phyloP scores from a whole-genome alignment of 2,888 invertebrate genomes.

The Andrena flavipes region DNA sequence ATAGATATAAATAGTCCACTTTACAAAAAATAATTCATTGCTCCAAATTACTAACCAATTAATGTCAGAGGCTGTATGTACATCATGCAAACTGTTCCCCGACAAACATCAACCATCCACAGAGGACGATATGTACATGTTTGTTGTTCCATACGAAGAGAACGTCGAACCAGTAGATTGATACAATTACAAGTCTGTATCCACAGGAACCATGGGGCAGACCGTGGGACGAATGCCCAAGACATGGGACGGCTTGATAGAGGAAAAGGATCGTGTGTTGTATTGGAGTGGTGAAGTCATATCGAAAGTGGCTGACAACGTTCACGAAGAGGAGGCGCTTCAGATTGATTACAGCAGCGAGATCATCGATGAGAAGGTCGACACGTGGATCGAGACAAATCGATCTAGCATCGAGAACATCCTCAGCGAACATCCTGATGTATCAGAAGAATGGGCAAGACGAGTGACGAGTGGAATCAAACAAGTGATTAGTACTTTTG shows the following conservation, averaged over 20 bases:
- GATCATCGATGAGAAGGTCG: slow-evolving; percentile 70
- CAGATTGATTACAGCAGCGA: slow-evolving; percentile 69
- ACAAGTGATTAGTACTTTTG: slow-evolving; percentile 59
- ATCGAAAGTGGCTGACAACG: slow-evolving; percentile 72
- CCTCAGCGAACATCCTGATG: slow-evolving; percentile 44
- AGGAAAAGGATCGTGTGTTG: slow-evolving; percentile 72
- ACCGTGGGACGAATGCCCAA: slow-evolving; percentile 72
- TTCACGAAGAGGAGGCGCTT: slow-evolving; percentile 72
- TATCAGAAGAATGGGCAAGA: slow-evolving; percentile 24
- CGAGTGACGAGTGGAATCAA: slow-evolving; percentile 43
- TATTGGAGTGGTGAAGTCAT: slow-evolving; percentile 76
- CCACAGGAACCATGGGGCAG: slow-evolving; percentile 72
- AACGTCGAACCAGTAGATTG: slow-evolving; percentile 11
- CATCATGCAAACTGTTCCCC: too few species aligned
- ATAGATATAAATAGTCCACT: too few species aligned
- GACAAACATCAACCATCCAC: too few species aligned
- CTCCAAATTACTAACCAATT: too few species aligned
- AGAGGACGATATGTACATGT: too few species aligned
- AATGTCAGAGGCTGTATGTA: too few species aligned
- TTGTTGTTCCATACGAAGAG: not conserved
- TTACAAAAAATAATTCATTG: too few species aligned
- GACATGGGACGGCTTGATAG: slow-evolving; percentile 67
- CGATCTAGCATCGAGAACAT: slow-evolving; percentile 46
- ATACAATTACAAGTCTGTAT: not conserved
- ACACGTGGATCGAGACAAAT: slow-evolving; percentile 68